A percentile compares a stretch with the other conserved stretches of the same genome.
These are phyloP conservation scores for Discoglossus pictus DNA, from an alignment of 2,797 vertebrate genomes.

Conservation along the genomic window DNA sequence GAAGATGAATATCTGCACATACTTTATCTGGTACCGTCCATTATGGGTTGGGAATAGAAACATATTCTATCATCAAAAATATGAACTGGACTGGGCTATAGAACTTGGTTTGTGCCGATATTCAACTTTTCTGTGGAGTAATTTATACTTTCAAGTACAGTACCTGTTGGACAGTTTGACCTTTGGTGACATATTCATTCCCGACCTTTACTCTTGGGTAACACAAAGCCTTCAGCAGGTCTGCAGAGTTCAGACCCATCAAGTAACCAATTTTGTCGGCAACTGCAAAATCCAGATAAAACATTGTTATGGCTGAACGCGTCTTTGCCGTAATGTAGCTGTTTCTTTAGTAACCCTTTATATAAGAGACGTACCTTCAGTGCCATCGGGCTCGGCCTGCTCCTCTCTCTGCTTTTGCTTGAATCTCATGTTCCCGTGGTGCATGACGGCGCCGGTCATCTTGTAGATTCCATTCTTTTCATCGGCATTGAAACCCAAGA, in stretches of 20 bases:
- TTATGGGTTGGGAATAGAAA: no score
- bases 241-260: conserved; percentile 85
- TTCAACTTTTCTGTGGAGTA: no score
- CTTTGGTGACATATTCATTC: conserved; percentile 81
- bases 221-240: conserved; percentile 84
- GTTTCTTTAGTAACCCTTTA: no score
- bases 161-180: conserved; percentile 83
- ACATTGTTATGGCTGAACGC: not conserved
- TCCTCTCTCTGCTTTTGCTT: conserved; percentile 83
- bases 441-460: conserved; percentile 79
- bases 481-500: conserved; percentile 76
- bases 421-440: conserved; percentile 81
- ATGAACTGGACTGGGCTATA: no score
- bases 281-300: conserved; percentile 63
- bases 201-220: conserved; percentile 85
- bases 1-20: no score
- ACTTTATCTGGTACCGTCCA: no score
- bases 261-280: conserved; percentile 86
- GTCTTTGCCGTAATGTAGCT: no score
- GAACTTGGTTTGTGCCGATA: no score
- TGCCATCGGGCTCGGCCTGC: conserved; percentile 81
- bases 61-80: no score
- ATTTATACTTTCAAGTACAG: not conserved
- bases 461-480: conserved; percentile 79
- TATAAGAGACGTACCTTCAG: conserved; percentile 68